Evolutionary conservation across 2,888 invertebrate genomes (phyloP).

Genomic region (Agapostemon virescens): DNA sequence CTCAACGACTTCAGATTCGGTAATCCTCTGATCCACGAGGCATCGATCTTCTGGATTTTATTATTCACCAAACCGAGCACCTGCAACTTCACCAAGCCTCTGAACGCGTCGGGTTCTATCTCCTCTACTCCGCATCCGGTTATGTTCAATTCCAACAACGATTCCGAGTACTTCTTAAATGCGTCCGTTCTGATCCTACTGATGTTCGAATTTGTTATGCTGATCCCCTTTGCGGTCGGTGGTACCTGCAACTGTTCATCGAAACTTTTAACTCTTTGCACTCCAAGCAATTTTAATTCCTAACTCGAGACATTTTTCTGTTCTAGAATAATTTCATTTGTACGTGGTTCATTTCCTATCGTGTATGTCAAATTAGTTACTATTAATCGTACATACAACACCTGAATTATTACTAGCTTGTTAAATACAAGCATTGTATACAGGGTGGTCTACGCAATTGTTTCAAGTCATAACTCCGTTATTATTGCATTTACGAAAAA

Average conservation of each 20-base stretch:
- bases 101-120: constrained; percentile 54
- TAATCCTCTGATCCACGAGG: constrained; percentile 52
- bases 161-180: constrained; percentile 30
- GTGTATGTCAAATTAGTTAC: no score
- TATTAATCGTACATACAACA: no score
- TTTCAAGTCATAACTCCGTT: no score
- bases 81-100: constrained; percentile 41
- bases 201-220: constrained; percentile 45
- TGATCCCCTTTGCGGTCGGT: constrained; percentile 12
- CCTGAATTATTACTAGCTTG: no score
- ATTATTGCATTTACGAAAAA: no score
- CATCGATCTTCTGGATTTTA: constrained; percentile 43
- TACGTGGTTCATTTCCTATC: no score
- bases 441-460: no score
- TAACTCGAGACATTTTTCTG: no score
- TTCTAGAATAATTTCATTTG: no score
- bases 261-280: neutral
- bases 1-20: constrained; percentile 34
- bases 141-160: constrained; percentile 52
- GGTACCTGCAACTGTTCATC: constrained; percentile 41
- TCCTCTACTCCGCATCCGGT: constrained; percentile 45
- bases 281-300: no score
- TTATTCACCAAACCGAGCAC: constrained; percentile 51
- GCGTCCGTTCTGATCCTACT: constrained; percentile 35
- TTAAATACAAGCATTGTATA: no score